Percentiles rank a stretch among this genome's conserved stretches.
Evolutionary conservation across 2,113 vertebrate species (phyloP).

Genomic region (Sceloporus undulatus): DNA sequence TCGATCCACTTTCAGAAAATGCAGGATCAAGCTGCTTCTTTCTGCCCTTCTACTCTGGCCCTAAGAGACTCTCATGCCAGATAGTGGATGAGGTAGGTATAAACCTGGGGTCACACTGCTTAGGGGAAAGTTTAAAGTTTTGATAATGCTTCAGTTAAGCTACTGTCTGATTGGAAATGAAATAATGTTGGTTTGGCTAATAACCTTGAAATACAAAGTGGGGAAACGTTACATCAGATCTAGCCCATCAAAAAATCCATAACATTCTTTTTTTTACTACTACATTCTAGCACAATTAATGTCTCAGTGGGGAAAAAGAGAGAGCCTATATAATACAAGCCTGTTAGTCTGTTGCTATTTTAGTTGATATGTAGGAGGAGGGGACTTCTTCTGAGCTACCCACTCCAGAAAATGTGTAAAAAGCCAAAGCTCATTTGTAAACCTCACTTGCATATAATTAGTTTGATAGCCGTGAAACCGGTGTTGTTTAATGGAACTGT

Average conservation of each 20-base stretch:
- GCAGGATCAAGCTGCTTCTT: no score
- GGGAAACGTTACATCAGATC: neutral
- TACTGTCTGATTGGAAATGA: neutral
- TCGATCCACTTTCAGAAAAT: no score
- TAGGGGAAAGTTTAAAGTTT: neutral
- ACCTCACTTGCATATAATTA: slow-evolving; percentile 13
- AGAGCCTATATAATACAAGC: neutral
- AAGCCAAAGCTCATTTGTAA: neutral
- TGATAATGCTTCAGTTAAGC: neutral
- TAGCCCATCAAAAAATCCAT: neutral
- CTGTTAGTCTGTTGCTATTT: neutral
- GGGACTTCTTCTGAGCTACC: neutral
- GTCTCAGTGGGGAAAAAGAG: neutral
- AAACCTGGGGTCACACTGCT: neutral
- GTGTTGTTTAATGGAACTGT: neutral
- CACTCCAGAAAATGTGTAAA: neutral
- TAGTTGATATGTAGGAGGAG: neutral
- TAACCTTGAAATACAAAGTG: neutral
- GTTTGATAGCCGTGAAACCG: neutral
- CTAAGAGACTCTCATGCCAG: neutral
- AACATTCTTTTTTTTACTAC: neutral
- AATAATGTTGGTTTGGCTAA: neutral
- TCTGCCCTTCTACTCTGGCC: neutral
- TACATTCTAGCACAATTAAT: neutral
- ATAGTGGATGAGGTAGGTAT: neutral